Percentiles rank a stretch among this genome's conserved stretches.
Evolutionary conservation across 53 echinoderm and acorn worm genomes (phyloP).

Genomic region (Henricia sp.): DNA sequence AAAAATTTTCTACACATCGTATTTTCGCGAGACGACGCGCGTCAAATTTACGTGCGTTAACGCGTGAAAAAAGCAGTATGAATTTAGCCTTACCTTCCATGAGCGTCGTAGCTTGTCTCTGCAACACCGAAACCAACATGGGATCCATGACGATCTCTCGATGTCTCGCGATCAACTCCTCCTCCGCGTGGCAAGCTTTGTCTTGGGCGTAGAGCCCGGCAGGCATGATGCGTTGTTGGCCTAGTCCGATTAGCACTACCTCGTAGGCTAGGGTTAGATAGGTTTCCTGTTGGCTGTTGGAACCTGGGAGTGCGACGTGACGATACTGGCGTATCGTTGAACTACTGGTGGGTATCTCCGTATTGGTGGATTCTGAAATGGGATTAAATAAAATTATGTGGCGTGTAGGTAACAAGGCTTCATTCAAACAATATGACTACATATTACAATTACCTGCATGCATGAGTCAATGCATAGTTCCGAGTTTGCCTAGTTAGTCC

Average conservation of each 20-base stretch:
- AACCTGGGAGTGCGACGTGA: conserved; percentile 82
- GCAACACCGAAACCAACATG: conserved; percentile 89
- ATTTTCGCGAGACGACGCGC: too few species aligned
- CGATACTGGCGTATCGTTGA: conserved; percentile 66
- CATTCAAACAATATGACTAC: too few species aligned
- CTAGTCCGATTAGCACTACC: conserved; percentile 89
- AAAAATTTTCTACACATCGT: too few species aligned
- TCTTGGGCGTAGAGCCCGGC: conserved; percentile 98
- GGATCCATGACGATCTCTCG: conserved; percentile 91
- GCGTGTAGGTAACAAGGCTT: too few species aligned
- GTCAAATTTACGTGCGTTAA: too few species aligned
- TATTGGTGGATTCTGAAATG: conserved; percentile 38
- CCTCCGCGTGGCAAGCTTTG: conserved; percentile 97
- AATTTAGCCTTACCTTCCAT: conserved; percentile 99
- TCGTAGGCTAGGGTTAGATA: conserved; percentile 98
- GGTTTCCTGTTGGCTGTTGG: conserved; percentile 78
- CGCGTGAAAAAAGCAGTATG: too few species aligned
- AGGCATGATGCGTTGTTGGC: conserved; percentile 97
- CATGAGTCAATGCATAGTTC: too few species aligned
- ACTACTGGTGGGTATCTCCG: conserved; percentile 57
- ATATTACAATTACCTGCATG: too few species aligned
- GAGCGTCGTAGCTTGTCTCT: conserved; percentile 88
- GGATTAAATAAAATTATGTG: too few species aligned
- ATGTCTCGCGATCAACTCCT: conserved; percentile 91
- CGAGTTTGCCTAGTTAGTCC: too few species aligned